Percentiles rank a stretch among this genome's conserved stretches.
phyloP scores from a whole-genome alignment of 2,797 vertebrate species.

The Dromococcyx pavoninus region DNA sequence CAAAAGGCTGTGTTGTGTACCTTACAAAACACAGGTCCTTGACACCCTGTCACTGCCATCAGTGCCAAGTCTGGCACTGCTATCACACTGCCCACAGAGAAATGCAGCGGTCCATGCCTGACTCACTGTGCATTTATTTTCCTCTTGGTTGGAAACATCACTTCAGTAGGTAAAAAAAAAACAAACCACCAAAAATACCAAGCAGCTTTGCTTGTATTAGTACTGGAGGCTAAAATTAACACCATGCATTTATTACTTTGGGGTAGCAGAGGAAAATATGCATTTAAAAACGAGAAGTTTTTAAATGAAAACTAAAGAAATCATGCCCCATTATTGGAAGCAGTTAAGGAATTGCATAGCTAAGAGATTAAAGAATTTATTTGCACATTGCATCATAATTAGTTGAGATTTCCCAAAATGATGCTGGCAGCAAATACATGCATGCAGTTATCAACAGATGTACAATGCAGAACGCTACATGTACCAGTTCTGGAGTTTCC shows the following conservation, averaged over 20 bases:
- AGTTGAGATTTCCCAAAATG: not conserved
- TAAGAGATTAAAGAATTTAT: not conserved
- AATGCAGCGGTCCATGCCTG: not conserved
- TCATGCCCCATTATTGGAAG: not conserved
- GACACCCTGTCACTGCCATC: not conserved
- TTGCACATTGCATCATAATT: not conserved
- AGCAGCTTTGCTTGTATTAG: not conserved
- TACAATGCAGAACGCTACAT: not conserved
- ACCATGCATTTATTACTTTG: not conserved
- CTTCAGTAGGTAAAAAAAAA: not conserved
- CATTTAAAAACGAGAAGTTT: not conserved
- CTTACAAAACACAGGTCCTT: not conserved
- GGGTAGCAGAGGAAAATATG: not conserved
- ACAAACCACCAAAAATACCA: no score
- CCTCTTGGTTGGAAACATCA: not conserved
- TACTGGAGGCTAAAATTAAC: not conserved
- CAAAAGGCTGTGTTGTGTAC: not conserved
- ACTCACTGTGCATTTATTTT: not conserved
- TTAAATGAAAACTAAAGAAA: not conserved
- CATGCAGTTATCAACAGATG: not conserved
- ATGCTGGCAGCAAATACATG: not conserved
- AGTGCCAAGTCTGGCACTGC: not conserved
- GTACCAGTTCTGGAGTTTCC: conserved; percentile 32
- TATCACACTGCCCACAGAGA: not conserved
- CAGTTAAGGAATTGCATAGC: not conserved